Evolutionary conservation across 2,888 invertebrate species (phyloP).

Genomic region (Synanthedon tipuliformis): DNA sequence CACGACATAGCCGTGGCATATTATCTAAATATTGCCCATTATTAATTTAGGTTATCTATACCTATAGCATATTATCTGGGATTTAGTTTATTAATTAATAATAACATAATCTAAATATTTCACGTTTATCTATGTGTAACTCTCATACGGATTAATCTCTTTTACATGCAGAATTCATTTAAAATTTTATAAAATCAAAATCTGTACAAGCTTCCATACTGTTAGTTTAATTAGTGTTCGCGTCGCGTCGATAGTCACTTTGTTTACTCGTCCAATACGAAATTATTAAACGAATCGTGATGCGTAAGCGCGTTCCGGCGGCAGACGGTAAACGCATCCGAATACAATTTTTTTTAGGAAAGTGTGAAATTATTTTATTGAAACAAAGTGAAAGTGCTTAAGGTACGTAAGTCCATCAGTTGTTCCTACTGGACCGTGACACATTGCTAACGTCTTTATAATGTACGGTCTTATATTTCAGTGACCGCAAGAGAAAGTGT

Average conservation of each 20-base stretch:
- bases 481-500: conserved; percentile 45
- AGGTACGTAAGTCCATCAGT: conserved; percentile 17
- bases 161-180: too few relatives aligned
- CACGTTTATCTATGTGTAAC: too few relatives aligned
- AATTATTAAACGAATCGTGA: conserved; percentile 5
- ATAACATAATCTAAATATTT: too few relatives aligned
- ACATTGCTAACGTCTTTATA: conserved; percentile 33
- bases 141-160: too few relatives aligned
- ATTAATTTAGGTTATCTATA: too few relatives aligned
- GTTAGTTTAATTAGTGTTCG: too few relatives aligned
- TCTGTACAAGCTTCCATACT: too few relatives aligned
- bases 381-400: conserved; percentile 24
- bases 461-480: conserved; percentile 35
- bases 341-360: background rate
- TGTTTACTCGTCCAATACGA: background rate
- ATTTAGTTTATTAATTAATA: too few relatives aligned
- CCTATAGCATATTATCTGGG: too few relatives aligned
- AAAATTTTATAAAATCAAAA: too few relatives aligned
- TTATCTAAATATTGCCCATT: too few relatives aligned
- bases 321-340: background rate
- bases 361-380: conserved; percentile 2
- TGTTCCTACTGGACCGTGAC: conserved; percentile 24
- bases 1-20: too few relatives aligned
- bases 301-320: conserved; percentile 9
- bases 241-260: background rate